A percentile compares a stretch with the other conserved stretches of the same genome.
These are phyloP conservation scores for Megaceryle maxima DNA, from an alignment of 2,113 vertebrate species.

Conservation along the genomic window DNA sequence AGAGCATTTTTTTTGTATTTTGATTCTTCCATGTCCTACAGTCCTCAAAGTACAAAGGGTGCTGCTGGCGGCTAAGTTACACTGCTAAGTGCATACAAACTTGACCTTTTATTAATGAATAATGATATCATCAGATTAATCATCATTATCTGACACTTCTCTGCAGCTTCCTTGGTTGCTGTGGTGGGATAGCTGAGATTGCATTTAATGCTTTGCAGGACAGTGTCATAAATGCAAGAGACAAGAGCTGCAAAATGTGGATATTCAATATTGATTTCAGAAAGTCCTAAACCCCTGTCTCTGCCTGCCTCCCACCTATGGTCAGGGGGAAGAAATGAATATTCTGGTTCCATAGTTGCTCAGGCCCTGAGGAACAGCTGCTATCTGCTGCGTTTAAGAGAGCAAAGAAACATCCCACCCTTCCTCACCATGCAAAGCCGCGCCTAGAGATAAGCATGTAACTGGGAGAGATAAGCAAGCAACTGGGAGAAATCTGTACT, in stretches of 20 bases:
- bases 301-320: neutral
- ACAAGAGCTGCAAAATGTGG: neutral
- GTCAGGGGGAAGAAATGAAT: neutral
- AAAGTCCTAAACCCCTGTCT: neutral
- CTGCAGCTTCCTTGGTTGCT: neutral
- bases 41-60: neutral
- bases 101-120: neutral
- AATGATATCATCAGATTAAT: neutral
- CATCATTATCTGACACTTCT: neutral
- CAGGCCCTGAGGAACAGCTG: neutral
- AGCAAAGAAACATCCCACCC: neutral
- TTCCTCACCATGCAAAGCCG: neutral
- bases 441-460: neutral
- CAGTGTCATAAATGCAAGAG: fast-evolving
- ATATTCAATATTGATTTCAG: neutral
- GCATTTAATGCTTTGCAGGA: neutral
- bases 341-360: neutral
- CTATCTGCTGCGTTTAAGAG: neutral
- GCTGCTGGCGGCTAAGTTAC: neutral
- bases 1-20: neutral
- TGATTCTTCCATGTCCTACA: neutral
- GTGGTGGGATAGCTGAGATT: neutral
- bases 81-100: neutral
- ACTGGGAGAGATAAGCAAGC: neutral
- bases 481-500: neutral